Base-by-base conservation (phyloP, 2,888 invertebrate species). In the Aquatica leii region DNA sequence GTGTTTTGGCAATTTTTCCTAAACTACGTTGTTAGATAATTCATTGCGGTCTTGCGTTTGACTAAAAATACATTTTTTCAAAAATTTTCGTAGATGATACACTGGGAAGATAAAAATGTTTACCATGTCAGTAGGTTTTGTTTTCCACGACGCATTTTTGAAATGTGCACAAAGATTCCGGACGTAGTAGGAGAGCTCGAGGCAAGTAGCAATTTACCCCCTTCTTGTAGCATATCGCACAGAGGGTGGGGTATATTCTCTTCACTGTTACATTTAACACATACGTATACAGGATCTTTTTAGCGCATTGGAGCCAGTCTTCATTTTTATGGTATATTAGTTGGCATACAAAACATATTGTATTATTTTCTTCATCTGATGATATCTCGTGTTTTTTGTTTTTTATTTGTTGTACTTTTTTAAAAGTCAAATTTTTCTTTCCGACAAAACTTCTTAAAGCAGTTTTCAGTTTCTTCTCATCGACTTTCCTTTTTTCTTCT, bases 231-330 rank as follows among this genome's bases (percentile, higher is more conserved):
- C 43, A 43, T 14, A 15, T 43, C 15, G 43, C 8, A 43, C 43
- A 43, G 14, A 9, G 12, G 43, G 14, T 43, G 43, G 43, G 43
- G 43, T 43, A 43, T 15, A 15, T 43, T 43, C 12, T 43, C 8
- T 15, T 43, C 43, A 43, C 43, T 43, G 8, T 15, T 43, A 43
- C 43, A 43, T 9, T 43, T 43, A 1, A 68, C 66, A 35, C 69
- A 60, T 41, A 9, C 9, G 9, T 31, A 31, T 4, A 31, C 4
- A 65, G 70, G 57, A 69, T 35, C 55, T 67, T 57, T 53, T 64
- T 34, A 12, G n/a, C 11, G 21, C 49, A 49, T 49, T 49, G 49
- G 11, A 49, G 20, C 14, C 49, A 49, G 17, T 49, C 43, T 15
- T 43, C 43, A n/a, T n/a, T n/a, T n/a, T n/a, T n/a, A n/a, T n/a